phyloP scores from a whole-genome alignment of 2,888 invertebrate genomes.

The Nephrocerus scutellatus region DNA sequence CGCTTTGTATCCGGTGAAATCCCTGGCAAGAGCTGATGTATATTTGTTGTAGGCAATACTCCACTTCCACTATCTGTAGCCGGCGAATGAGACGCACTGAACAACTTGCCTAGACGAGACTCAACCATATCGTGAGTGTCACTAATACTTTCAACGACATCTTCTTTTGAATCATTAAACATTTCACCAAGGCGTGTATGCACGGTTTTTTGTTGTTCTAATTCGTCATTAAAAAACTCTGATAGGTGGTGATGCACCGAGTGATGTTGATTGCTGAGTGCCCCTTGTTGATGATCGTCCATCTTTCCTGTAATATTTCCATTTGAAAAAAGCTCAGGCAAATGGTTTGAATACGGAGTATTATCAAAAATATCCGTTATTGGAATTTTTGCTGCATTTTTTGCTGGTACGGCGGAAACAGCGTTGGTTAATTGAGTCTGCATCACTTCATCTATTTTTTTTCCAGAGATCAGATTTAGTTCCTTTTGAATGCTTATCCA shows the following conservation, averaged over 20 bases:
- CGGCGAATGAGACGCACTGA: conserved; percentile 40
- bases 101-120: conserved; percentile 44
- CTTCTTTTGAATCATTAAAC: conserved; percentile 47
- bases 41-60: not conserved
- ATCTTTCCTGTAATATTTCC: conserved; percentile 40
- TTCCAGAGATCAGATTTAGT: conserved; percentile 49
- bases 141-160: conserved; percentile 33
- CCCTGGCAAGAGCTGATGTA: not conserved
- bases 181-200: conserved; percentile 47
- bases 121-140: conserved; percentile 40
- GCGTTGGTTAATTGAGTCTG: conserved; percentile 10
- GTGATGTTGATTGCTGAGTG: conserved; percentile 26
- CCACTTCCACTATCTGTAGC: not conserved
- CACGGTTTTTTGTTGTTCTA: conserved; percentile 44
- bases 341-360: conserved; percentile 26
- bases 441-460: conserved; percentile 20
- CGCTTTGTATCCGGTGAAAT: too few species aligned
- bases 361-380: conserved; percentile 24
- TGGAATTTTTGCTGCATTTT: conserved; percentile 21
- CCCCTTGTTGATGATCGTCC: conserved; percentile 35
- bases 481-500: conserved; percentile 64
- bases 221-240: conserved; percentile 41
- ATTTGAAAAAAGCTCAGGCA: conserved; percentile 45
- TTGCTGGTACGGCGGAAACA: conserved; percentile 24
- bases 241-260: conserved; percentile 34